Evolutionary conservation across 2,797 vertebrate species (phyloP).

Genomic region (Hemibagrus guttatus): DNA sequence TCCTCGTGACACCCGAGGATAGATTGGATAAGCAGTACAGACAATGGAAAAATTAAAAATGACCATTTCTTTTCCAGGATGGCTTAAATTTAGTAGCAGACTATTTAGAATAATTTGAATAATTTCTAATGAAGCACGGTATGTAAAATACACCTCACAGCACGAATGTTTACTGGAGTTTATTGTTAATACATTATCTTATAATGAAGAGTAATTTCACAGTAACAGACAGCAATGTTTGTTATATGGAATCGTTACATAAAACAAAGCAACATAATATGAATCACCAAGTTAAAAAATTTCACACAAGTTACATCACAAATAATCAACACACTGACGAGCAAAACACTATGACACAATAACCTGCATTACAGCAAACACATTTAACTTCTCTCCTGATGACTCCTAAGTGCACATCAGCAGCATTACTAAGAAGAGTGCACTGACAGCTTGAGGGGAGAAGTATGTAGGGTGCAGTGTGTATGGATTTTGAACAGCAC

Average conservation of each 20-base stretch:
- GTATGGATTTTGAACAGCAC: background rate
- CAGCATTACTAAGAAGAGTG: background rate
- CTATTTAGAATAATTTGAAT: no score
- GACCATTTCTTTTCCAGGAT: no score
- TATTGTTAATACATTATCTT: background rate
- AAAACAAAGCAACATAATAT: slow-evolving; percentile 5
- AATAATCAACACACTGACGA: background rate
- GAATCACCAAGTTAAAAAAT: background rate
- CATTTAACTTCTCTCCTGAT: background rate
- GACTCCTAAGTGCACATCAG: background rate
- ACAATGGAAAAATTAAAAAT: no score
- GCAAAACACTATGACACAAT: background rate
- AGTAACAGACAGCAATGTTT: background rate
- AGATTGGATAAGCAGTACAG: no score
- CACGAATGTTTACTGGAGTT: background rate
- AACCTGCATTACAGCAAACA: background rate
- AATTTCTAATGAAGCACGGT: background rate
- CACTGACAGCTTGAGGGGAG: background rate
- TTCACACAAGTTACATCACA: background rate
- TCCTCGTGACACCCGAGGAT: no score
- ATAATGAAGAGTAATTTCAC: slow-evolving; percentile 4
- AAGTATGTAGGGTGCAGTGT: background rate
- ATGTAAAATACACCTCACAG: background rate
- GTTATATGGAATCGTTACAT: background rate
- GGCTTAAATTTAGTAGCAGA: no score